phyloP scores from a whole-genome alignment of 2,888 invertebrate species.

The Drosophila borborema region DNA sequence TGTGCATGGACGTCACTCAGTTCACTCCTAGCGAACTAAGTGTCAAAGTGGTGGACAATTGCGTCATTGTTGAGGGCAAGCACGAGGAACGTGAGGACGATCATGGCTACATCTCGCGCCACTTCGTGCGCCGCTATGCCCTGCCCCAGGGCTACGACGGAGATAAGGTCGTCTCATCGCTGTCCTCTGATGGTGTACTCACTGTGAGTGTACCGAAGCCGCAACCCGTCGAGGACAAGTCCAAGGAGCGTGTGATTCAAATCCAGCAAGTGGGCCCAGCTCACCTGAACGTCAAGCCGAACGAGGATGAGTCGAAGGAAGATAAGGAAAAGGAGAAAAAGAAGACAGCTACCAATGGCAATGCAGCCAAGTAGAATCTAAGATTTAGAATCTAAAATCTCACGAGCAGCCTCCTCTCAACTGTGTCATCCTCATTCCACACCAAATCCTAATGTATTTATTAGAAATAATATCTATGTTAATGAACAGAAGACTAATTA shows the following conservation, averaged over 20 bases:
- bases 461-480: neutral
- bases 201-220: slow-evolving; percentile 90
- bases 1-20: slow-evolving; percentile 91
- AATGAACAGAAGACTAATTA: slow-evolving; percentile 16
- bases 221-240: slow-evolving; percentile 81
- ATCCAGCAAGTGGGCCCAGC: slow-evolving; percentile 88
- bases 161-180: slow-evolving; percentile 89
- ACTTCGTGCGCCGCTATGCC: slow-evolving; percentile 91
- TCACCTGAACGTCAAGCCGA: slow-evolving; percentile 79
- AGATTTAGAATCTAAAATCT: neutral
- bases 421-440: slow-evolving; percentile 11
- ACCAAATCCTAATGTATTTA: slow-evolving; percentile 2
- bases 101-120: slow-evolving; percentile 90
- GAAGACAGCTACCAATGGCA: slow-evolving; percentile 28
- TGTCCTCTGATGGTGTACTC: slow-evolving; percentile 91
- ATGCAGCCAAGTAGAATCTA: slow-evolving; percentile 3
- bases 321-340: slow-evolving; percentile 1
- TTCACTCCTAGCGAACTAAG: slow-evolving; percentile 91
- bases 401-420: neutral
- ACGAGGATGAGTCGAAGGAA: slow-evolving; percentile 27
- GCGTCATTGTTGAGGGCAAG: slow-evolving; percentile 90
- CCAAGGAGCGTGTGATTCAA: slow-evolving; percentile 86
- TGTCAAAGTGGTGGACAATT: slow-evolving; percentile 91
- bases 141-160: slow-evolving; percentile 92
- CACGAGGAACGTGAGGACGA: slow-evolving; percentile 91